These are phyloP conservation scores for Pantherophis vulpinus DNA, from an alignment of 2,797 vertebrate genomes.

Conservation along the genomic window DNA sequence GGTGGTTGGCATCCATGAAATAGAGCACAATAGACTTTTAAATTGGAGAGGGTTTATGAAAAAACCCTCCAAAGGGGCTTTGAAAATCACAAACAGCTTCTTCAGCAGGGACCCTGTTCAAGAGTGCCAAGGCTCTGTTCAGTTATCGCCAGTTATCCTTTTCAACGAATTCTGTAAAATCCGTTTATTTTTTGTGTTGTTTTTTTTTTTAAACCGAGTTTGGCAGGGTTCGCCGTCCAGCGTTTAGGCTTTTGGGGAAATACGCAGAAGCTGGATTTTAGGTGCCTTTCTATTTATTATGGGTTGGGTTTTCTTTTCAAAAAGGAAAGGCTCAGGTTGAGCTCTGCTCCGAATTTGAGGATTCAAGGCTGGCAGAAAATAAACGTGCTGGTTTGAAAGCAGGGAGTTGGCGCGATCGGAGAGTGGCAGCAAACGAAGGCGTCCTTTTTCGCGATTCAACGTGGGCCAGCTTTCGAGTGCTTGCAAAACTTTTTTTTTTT, in stretches of 20 bases:
- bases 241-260: background rate
- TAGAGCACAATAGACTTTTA: rapidly evolving
- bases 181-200: too few species aligned
- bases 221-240: background rate
- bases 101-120: background rate
- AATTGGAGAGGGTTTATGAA: background rate
- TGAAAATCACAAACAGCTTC: background rate
- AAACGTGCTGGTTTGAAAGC: background rate
- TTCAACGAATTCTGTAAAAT: background rate
- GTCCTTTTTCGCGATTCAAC: too few species aligned
- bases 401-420: background rate
- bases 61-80: constrained; percentile 7
- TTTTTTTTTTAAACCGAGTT: background rate
- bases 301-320: background rate
- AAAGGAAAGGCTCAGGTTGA: background rate
- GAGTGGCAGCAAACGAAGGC: background rate
- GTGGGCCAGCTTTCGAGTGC: background rate
- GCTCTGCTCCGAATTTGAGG: background rate
- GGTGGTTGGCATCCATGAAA: background rate
- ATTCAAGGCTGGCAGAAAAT: background rate
- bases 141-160: background rate
- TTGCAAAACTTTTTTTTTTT: background rate
- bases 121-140: too few species aligned
- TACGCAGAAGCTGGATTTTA: background rate
- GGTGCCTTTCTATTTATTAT: background rate